Base-by-base conservation (phyloP, 2,113 vertebrate species). In the Potamarius usumacintae region DNA sequence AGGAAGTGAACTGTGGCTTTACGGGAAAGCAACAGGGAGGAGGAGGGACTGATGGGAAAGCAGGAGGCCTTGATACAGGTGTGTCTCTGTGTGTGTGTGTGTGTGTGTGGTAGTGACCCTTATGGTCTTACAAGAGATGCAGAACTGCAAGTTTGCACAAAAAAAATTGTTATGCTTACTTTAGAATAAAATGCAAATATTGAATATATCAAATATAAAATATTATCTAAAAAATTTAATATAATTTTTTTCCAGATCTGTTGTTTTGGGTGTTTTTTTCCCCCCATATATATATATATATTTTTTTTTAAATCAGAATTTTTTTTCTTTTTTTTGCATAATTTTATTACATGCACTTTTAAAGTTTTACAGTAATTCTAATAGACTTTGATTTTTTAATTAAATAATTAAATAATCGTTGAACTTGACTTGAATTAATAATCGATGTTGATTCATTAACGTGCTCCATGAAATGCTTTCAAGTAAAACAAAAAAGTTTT, bases 21-120 rank as follows among this genome's bases (percentile, higher is more conserved):
- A 91, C 90, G 90, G 91, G 90, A 91, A 92, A 88, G 81, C 90
- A 74, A 60, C 34, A 77, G 34, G 72, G 55, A 77, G 72, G 50
- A 86, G 91, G 92, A 89, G 86, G 91, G 90, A 81, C 57, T 90
- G 87, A 85, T 90, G 85, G 86, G 90, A 91, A 90, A 83, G 78
- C 30, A 58, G 76, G 52, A 77, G 85, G 86, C 72, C 57, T 71
- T 58, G 77, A 67, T n/a, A 88, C 88, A 91, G 85, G 80, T 89
- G 83, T 86, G 27, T 57, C 55, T n/a, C n/a, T 88, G 42, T 52
- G 67, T 18, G 25, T 62, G 48, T 83, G 53, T 87, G 65, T 58
- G 50, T 83, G 53, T 83, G 82, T 89, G 78, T 42, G 12, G 82
- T n/a, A 65, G 50, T 25, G 34, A 22, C 14, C 7, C 27, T 53